These are phyloP conservation scores for Cryptotis parvus DNA, from an alignment of 2,113 vertebrate species.

Conservation along the genomic window DNA sequence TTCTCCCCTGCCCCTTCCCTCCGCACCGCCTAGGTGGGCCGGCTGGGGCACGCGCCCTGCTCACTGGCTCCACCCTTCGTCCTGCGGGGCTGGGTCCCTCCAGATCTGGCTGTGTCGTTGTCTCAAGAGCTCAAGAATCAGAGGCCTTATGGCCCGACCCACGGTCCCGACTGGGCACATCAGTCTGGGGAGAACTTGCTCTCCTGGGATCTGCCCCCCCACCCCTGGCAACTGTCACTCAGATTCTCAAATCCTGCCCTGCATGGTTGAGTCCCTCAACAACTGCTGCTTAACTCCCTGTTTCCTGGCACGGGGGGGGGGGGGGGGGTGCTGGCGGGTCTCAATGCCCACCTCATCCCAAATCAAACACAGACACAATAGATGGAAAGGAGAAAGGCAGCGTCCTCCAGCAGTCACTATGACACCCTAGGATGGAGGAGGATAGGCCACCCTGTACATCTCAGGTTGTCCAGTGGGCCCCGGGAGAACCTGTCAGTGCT, in stretches of 20 bases:
- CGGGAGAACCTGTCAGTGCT: background rate
- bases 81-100: background rate
- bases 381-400: background rate
- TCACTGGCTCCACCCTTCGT: constrained; percentile 22
- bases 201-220: too few species aligned
- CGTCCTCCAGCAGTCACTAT: background rate
- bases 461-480: background rate
- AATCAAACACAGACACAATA: background rate
- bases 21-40: background rate
- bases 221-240: too few species aligned
- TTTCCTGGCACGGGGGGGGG: background rate
- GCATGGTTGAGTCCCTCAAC: background rate
- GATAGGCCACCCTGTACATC: background rate
- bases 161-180: background rate
- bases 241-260: background rate
- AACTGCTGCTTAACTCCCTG: background rate
- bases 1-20: background rate
- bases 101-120: background rate
- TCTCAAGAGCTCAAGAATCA: background rate
- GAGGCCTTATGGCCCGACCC: background rate
- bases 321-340: background rate
- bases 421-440: background rate
- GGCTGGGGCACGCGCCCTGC: background rate
- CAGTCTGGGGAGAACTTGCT: background rate
- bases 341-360: background rate